Conservation (phyloP, 2,113 vertebrate species). For the Myodes glareolus region DNA sequence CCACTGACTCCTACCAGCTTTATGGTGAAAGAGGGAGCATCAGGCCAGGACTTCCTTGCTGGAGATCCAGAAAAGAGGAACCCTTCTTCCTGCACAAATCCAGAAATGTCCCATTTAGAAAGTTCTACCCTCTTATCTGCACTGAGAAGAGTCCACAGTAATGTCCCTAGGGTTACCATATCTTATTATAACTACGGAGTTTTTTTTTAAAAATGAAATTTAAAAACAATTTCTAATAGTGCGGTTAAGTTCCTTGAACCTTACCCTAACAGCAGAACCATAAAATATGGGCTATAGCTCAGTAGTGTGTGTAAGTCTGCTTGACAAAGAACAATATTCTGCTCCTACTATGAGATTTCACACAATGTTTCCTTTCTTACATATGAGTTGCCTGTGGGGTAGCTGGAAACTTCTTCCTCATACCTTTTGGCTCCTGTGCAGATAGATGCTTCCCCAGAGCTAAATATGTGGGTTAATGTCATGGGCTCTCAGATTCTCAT, state of each 20-base stretch:
- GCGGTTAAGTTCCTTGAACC: background rate
- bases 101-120: background rate
- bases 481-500: constrained; percentile 97
- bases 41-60: background rate
- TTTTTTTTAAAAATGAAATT: background rate
- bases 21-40: background rate
- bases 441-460: constrained; percentile 96
- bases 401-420: background rate
- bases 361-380: background rate
- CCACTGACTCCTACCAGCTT: background rate
- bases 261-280: background rate
- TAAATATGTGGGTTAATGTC: constrained; percentile 97
- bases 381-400: background rate
- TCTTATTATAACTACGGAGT: background rate
- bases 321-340: background rate
- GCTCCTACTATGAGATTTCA: background rate
- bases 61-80: background rate
- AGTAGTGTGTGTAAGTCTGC: background rate
- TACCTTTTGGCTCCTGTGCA: constrained; percentile 98
- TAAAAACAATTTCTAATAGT: background rate
- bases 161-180: background rate
- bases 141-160: constrained; percentile 1
- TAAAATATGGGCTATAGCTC: background rate
- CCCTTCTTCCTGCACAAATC: background rate
- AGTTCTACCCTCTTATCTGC: background rate